Evolutionary conservation across 2,797 vertebrate species (phyloP).

Genomic region (Rachycentron canadum): DNA sequence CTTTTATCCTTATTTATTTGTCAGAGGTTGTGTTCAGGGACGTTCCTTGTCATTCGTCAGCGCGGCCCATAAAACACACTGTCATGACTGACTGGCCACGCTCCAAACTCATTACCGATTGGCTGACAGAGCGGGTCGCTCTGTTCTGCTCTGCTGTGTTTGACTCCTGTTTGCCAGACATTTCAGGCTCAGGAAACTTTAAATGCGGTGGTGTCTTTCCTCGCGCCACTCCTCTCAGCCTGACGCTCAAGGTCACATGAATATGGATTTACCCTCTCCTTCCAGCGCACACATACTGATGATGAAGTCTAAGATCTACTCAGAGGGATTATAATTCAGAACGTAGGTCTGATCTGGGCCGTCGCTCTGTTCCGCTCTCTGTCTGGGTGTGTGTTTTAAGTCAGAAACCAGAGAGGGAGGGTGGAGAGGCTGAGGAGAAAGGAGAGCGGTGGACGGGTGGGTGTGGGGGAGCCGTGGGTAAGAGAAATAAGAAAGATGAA

Average conservation of each 20-base stretch:
- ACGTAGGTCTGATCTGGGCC: slow-evolving; percentile 74
- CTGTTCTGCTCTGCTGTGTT: slow-evolving; percentile 80
- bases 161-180: slow-evolving; percentile 82
- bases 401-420: slow-evolving; percentile 44
- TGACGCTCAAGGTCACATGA: slow-evolving; percentile 93
- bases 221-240: slow-evolving; percentile 69
- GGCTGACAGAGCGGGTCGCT: slow-evolving; percentile 84
- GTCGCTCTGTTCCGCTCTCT: slow-evolving; percentile 69
- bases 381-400: slow-evolving; percentile 67
- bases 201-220: slow-evolving; percentile 76
- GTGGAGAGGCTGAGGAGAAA: slow-evolving; percentile 8
- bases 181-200: slow-evolving; percentile 81
- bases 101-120: slow-evolving; percentile 84
- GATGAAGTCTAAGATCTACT: slow-evolving; percentile 85
- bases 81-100: slow-evolving; percentile 83
- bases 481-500: slow-evolving; percentile 74
- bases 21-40: slow-evolving; percentile 82
- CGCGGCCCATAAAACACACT: slow-evolving; percentile 82
- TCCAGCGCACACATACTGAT: slow-evolving; percentile 79
- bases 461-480: neutral
- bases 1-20: slow-evolving; percentile 84
- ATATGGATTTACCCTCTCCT: slow-evolving; percentile 89
- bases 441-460: neutral
- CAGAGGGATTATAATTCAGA: slow-evolving; percentile 82
- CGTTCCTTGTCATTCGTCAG: slow-evolving; percentile 79